These are phyloP conservation scores for Calephelis virginiensis DNA, from an alignment of 1,140 invertebrate genomes.

Conservation along the genomic window DNA sequence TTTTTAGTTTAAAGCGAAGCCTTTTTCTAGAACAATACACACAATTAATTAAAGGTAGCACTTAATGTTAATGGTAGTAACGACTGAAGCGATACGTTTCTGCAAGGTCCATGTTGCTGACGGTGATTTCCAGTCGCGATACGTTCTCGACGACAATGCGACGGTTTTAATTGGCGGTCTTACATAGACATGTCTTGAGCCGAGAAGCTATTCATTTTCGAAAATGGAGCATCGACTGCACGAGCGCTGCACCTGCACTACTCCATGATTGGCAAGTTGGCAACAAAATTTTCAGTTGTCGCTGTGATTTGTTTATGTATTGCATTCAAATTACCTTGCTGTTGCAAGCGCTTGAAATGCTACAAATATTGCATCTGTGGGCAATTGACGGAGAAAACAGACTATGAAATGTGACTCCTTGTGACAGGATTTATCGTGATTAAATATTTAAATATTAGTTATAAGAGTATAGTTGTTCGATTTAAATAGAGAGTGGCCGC, in stretches of 20 bases:
- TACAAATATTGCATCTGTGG: slow-evolving; percentile 16
- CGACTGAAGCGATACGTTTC: slow-evolving; percentile 35
- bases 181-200: slow-evolving; percentile 47
- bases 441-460: not conserved
- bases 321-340: slow-evolving; percentile 15
- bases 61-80: slow-evolving; percentile 43
- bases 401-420: not conserved
- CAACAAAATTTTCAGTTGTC: slow-evolving; percentile 44
- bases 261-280: slow-evolving; percentile 37
- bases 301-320: slow-evolving; percentile 36
- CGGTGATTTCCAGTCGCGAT: slow-evolving; percentile 47
- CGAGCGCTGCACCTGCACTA: slow-evolving; percentile 38
- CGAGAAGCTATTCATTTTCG: slow-evolving; percentile 40
- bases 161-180: slow-evolving; percentile 61
- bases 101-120: slow-evolving; percentile 26
- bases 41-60: no score
- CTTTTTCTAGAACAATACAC: no score
- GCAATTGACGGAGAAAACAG: not conserved
- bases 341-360: slow-evolving; percentile 4
- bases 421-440: slow-evolving; percentile 3
- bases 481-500: no score
- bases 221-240: slow-evolving; percentile 36
- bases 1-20: no score
- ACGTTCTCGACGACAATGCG: slow-evolving; percentile 49
- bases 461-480: no score